Base-by-base conservation (phyloP, 2,113 vertebrate species). In the Podilymbus podiceps region DNA sequence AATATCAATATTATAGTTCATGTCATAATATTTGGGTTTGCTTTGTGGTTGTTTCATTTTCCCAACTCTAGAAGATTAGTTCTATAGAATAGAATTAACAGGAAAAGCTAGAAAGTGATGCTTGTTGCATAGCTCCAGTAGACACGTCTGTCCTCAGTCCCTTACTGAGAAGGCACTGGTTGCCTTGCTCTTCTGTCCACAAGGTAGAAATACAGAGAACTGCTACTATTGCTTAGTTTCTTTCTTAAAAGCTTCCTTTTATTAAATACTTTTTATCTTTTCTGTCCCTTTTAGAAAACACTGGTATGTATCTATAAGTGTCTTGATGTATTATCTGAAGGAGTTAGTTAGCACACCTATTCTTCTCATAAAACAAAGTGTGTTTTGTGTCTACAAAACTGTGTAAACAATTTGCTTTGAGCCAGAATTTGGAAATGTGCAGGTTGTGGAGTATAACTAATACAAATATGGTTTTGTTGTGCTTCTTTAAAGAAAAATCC, bases 361-460 rank as follows among this genome's bases (percentile, higher is more conserved):
- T 96, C 87, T 97, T 95, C 86, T 95, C 88, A 73, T 5, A 64
- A 92, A 97, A 94, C 88, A 89, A 95, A 97, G 96, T 94, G 85
- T 8, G 3, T 94, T 96, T 69, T 80, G 56, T 79, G 77, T 90
- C 96, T 94, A 33, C 93, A 95, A 96, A 97, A 93, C 81, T 66
- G 59, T 91, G 88, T 93, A 81, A 97, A 93, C 94, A 92, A 89
- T n/a, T 72, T 64, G 18, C 80, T 88, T 96, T 94, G 74, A 82
- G 67, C 27, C 21, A 62, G 64, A 91, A 84, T 59, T 83, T 84
- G 74, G 63, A 89, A 90, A 79, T 92, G 69, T 3, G 35, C 58
- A 81, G 31, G 22, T 71, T 94, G 42, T 44, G 33, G 66, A 82
- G 28, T 42, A 68, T 89, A 82, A 81, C 80, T 77, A 85, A 94